Evolutionary conservation across 2,797 vertebrate species (phyloP).

Genomic region (Cyclura pinguis): DNA sequence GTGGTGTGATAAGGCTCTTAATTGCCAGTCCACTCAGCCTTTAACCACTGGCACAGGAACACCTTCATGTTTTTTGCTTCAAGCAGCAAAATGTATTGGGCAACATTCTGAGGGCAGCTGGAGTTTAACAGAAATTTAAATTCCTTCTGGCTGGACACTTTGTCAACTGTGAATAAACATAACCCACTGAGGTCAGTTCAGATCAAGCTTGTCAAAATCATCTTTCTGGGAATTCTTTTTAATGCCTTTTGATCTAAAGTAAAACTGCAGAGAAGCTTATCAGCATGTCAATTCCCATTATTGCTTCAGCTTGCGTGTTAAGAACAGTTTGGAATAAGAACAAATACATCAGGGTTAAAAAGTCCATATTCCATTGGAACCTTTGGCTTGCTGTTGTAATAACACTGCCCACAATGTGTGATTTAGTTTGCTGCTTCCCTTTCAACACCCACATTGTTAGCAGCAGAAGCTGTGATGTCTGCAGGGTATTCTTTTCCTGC

Average conservation of each 20-base stretch:
- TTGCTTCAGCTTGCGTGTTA: not conserved
- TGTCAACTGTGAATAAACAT: not conserved
- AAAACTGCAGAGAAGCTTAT: not conserved
- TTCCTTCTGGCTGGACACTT: rapidly evolving
- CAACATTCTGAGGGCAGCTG: not conserved
- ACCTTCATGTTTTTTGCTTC: not conserved
- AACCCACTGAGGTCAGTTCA: not conserved
- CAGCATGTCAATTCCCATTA: not conserved
- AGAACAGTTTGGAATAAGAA: not conserved
- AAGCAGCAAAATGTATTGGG: not conserved
- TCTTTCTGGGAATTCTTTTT: not conserved
- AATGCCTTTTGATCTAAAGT: not conserved
- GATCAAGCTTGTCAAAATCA: not conserved
- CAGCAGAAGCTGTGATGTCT: constrained; percentile 64
- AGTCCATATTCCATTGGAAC: not conserved
- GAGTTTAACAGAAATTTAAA: not conserved
- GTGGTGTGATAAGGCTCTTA: not conserved
- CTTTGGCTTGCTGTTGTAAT: constrained; percentile 31
- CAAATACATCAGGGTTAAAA: not conserved
- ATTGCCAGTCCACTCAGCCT: not conserved
- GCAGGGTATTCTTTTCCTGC: constrained; percentile 29
- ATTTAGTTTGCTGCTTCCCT: constrained; percentile 44
- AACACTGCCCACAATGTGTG: constrained; percentile 32
- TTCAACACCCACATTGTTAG: constrained; percentile 56
- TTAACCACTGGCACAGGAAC: too few species aligned